phyloP scores from a whole-genome alignment of 2,797 vertebrate species.

The Leptatherina wallacei region DNA sequence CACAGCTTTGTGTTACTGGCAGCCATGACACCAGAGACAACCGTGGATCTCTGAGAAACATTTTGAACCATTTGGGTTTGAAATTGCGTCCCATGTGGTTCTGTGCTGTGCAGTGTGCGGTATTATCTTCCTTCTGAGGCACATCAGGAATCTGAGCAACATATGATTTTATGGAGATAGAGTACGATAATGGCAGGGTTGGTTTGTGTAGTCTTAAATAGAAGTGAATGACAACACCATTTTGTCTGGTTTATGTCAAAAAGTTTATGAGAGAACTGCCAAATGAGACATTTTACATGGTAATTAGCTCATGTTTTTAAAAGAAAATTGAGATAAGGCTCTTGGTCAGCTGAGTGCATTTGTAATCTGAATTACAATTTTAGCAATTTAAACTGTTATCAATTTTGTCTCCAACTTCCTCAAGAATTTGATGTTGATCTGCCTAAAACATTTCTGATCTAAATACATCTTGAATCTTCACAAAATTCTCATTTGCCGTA shows the following conservation, averaged over 20 bases:
- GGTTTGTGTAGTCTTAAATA: conserved; percentile 55
- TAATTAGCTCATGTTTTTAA: not conserved
- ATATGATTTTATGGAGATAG: conserved; percentile 61
- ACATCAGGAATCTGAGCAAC: conserved; percentile 20
- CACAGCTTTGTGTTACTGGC: conserved; percentile 40
- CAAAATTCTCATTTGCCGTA: no score
- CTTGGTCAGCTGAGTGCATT: not conserved
- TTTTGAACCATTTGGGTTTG: conserved; percentile 38
- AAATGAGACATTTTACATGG: not conserved
- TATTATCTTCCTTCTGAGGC: conserved; percentile 11
- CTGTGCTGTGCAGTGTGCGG: conserved; percentile 24
- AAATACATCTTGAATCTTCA: no score
- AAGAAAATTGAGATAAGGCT: not conserved
- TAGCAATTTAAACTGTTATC: no score
- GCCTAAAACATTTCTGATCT: no score
- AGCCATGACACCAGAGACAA: conserved; percentile 21
- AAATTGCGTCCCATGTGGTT: conserved; percentile 43
- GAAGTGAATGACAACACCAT: conserved; percentile 52
- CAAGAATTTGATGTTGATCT: no score
- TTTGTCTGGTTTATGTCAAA: conserved; percentile 42
- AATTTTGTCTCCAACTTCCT: no score
- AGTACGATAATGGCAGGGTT: conserved; percentile 55
- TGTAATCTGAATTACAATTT: not conserved
- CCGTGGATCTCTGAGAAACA: conserved; percentile 10
- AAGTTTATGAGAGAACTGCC: conserved; percentile 13